Conservation (phyloP, 2,113 vertebrate species). For the Cettia cetti region DNA sequence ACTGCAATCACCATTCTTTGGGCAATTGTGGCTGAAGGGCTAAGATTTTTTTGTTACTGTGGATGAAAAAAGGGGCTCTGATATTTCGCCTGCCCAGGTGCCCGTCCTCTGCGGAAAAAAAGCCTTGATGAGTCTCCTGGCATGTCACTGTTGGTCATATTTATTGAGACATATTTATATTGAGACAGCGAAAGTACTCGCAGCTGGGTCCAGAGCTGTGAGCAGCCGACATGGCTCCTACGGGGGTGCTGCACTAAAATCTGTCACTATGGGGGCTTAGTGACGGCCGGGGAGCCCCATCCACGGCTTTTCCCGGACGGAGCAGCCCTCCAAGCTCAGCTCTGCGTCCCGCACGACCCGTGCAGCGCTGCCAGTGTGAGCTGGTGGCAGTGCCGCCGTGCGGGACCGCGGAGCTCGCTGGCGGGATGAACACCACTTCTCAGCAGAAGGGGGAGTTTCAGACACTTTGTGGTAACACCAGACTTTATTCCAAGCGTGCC, state of each 20-base stretch:
- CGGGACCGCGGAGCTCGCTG: neutral
- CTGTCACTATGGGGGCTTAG: rapidly evolving
- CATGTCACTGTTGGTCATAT: rapidly evolving
- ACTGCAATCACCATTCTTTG: rapidly evolving
- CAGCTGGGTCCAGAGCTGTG: rapidly evolving
- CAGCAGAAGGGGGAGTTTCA: rapidly evolving
- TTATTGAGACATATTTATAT: neutral
- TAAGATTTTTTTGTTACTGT: neutral
- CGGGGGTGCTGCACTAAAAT: rapidly evolving
- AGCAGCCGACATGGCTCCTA: rapidly evolving
- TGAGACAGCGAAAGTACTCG: neutral
- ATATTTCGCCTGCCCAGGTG: too few relatives aligned
- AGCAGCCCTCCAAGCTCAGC: rapidly evolving
- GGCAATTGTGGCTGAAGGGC: neutral
- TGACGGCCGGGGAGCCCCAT: rapidly evolving
- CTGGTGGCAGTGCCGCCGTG: rapidly evolving
- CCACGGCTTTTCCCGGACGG: rapidly evolving
- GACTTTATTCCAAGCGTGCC: rapidly evolving
- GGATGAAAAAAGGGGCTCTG: neutral
- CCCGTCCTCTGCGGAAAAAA: neutral
- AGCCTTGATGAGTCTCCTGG: neutral
- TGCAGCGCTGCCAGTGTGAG: rapidly evolving
- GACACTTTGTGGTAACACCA: rapidly evolving
- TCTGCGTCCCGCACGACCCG: rapidly evolving
- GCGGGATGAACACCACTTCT: rapidly evolving